Base-by-base conservation (phyloP, 2,797 vertebrate species). In the Rhynchotus rufescens region DNA sequence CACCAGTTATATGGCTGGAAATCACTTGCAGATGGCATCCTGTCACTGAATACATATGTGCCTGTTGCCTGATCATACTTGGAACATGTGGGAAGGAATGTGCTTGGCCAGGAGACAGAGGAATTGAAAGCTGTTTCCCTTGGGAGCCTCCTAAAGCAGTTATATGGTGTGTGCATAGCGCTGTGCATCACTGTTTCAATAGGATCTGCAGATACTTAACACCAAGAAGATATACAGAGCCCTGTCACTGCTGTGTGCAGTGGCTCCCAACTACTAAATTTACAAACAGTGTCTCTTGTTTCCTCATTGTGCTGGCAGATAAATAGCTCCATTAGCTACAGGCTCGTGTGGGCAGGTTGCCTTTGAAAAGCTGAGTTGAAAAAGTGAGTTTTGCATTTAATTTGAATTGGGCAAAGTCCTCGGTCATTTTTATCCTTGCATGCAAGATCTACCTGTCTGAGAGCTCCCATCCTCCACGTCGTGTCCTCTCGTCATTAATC, bases 31-130 rank as follows among this genome's bases (percentile, higher is more conserved):
- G 51, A 17, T 79, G 57, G 28, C 22, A 30, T 74, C 28, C 36
- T 12, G 1, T 23, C 77, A 45, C 66, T 64, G 67, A 57, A 54
- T 23, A 36, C 12, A 30, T 11, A 4, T n/a, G 59, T 86, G 25
- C 25, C 60, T 71, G 2, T 69, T 4, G 57, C 0, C 0, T 57
- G 25, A 12, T 78, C 0, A 0, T 60, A n/a, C 23, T 28, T 89
- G 60, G 15, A 71, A 67, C 49, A 0, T 38, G 9, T 65, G 34
- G 23, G 61, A 44, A 79, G 34, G 34, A 52, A 73, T 40, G 14
- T 15, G 16, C 44, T 52, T 71, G 44, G 15, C 84, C 44, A 67
- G 30, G 40, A 77, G 57, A 60, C 80, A 36, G 6, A 71, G 11
- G 32, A 82, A 11, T 40, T 71, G 4, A 44, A 76, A 84, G 28